Evolutionary conservation across 1,140 invertebrate species (phyloP), one percentile per base, ranked within the genome.

Genomic region (Macrotrachela quadricornifera): DNA sequence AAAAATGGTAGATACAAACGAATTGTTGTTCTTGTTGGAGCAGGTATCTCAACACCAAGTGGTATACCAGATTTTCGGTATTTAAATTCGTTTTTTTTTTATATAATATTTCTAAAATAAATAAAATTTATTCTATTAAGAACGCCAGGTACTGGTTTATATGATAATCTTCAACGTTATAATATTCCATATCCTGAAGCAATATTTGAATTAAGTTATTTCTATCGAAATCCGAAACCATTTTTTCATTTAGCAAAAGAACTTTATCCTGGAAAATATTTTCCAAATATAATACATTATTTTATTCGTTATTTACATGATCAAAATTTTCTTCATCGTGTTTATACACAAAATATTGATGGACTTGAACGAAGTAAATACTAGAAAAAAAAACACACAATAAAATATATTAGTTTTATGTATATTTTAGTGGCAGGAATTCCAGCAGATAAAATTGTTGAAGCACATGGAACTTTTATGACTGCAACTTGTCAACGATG

Each of bases 401-500:
- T 4, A 30, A 30, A 8, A 2, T 30, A 4, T 4, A 4, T 8
- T 30, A 30, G 8, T 4, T 4, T 30, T 30, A 4, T 8, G 2
- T 30, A 4, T 30, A 4, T 30, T 30, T 8, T 41, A 21, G 21
- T 46, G 12, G 21, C 86, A 50, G 85, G 83, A n/a, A 69, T 95
- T 50, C 78, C 80, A 2, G 77, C 75, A 14, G 80, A 85, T 0
- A 85, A 83, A 70, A 64, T 92, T 46, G 80, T 92, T 1, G 87
- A 94, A 68, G 86, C 87, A 30, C 87, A 94, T 69, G 88, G 88
- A 8, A 84, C 85, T 15, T 92, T 92, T 65, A 75, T 83, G 62
- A 82, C 79, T 0, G 83, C 82, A 36, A 85, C 84, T 62, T 95
- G 88, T 67, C 65, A 85, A 1, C 71, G 76, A 15, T 94, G 86